Evolutionary conservation across 2,113 vertebrate genomes (phyloP).

Genomic region (Brevimyrus niger): DNA sequence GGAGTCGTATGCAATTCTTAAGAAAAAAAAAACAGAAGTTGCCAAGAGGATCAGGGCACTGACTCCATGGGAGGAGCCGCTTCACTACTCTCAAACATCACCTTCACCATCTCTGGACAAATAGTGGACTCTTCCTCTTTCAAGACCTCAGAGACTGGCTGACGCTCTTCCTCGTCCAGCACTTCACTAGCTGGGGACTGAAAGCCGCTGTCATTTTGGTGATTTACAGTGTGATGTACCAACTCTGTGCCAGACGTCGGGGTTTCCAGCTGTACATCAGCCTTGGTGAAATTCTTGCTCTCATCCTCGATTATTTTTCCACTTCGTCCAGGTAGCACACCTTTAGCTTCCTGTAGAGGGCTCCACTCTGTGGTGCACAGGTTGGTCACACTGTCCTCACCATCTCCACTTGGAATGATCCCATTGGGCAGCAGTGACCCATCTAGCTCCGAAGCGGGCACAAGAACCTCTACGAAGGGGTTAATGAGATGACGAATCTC

Average conservation of each 20-base stretch:
- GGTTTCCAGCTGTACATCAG: slow-evolving; percentile 10
- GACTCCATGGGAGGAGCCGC: slow-evolving; percentile 29
- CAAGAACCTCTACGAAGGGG: slow-evolving; percentile 45
- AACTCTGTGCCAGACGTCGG: background rate
- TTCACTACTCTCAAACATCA: slow-evolving; percentile 34
- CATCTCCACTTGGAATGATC: slow-evolving; percentile 20
- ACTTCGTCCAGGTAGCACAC: background rate
- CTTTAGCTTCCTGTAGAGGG: background rate
- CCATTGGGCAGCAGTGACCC: slow-evolving; percentile 39
- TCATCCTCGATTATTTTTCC: background rate
- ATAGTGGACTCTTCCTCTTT: slow-evolving; percentile 24
- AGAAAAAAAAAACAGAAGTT: slow-evolving; percentile 14
- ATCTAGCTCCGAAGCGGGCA: background rate
- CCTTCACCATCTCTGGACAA: slow-evolving; percentile 37
- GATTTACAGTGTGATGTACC: background rate
- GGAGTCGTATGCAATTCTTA: background rate
- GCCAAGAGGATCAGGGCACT: slow-evolving; percentile 31
- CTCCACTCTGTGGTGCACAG: slow-evolving; percentile 20
- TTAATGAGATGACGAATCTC: slow-evolving; percentile 64
- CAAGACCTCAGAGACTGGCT: slow-evolving; percentile 31
- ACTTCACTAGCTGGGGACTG: slow-evolving; percentile 39
- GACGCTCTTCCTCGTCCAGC: slow-evolving; percentile 20
- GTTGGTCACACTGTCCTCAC: background rate
- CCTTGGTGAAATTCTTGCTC: background rate
- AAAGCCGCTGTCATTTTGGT: slow-evolving; percentile 35